Base-by-base conservation (phyloP, 2,888 invertebrate species). In the Coelopa pilipes region DNA sequence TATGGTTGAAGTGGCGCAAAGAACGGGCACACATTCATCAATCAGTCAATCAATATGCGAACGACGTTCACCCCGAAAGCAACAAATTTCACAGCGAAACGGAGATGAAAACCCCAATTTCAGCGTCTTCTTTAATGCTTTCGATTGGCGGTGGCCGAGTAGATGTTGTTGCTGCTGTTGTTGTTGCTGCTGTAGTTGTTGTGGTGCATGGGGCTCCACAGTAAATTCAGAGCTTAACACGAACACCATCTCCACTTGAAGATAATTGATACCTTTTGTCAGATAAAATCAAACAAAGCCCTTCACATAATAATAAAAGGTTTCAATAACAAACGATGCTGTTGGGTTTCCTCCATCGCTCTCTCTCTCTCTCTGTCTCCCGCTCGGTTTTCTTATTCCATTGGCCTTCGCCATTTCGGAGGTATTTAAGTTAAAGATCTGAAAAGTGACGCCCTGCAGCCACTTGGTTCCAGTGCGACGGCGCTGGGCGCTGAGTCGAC, bases 231-330 rank as follows among this genome's bases (percentile, higher is more conserved):
- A 59, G 49, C 69, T 47, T 60, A 70, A 70, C 62, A 9, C n/a
- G 24, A 24, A 70, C 70, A 70, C 70, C 70, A 70, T 60, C 60
- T 50, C 49, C 49, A 24, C 50, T 70, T 49, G 62, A 13, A 21
- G 70, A 50, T 70, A 70, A 70, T 70, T 60, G 70, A 70, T 62
- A 70, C 70, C 70, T 62, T 70, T 70, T 62, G 62, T 50, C 49
- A 62, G 70, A 70, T 70, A 62, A 62, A 70, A 70, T 62, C 70
- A 70, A 70, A 70, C 62, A 62, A 50, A 62, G 24, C n/a, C 49
- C 62, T 59, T 47, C 47, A n/a, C n/a, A 24, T 7, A 59, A 21
- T 45, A 69, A 69, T 69, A 70, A 59, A 70, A 47, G 49, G 59
- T 70, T 70, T 49, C 59, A 70, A 46, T 59, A 59, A 59, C 47